phyloP scores from a whole-genome alignment of 2,113 vertebrate genomes.

The Chauna torquata region DNA sequence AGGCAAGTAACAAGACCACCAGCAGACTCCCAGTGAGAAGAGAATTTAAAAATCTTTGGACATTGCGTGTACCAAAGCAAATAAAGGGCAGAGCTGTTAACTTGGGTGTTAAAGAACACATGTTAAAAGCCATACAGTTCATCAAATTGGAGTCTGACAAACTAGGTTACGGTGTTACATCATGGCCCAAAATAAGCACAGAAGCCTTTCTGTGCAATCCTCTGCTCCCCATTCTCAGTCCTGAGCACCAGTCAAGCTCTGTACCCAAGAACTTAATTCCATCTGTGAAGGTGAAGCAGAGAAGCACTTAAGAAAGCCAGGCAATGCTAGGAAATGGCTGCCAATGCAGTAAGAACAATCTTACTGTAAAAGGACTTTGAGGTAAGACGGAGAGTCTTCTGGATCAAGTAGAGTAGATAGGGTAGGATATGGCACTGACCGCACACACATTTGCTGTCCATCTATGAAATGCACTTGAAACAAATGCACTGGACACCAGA shows the following conservation, averaged over 20 bases:
- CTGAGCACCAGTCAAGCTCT: background rate
- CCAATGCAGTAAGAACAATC: background rate
- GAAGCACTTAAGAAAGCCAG: background rate
- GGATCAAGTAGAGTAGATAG: background rate
- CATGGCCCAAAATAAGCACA: background rate
- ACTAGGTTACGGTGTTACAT: background rate
- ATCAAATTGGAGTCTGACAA: background rate
- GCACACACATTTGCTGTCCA: background rate
- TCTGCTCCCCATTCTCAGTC: background rate
- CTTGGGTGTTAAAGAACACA: background rate
- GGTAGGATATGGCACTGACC: background rate
- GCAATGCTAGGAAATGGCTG: background rate
- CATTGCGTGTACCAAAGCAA: background rate
- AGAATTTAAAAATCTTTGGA: background rate
- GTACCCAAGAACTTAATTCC: background rate
- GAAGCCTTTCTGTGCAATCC: background rate
- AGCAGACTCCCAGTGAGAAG: background rate
- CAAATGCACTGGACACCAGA: background rate
- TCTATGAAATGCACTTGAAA: background rate
- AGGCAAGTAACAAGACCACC: background rate
- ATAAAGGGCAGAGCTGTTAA: background rate
- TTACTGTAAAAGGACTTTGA: background rate
- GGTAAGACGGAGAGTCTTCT: background rate
- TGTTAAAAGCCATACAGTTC: background rate
- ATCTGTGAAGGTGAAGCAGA: background rate